Evolutionary conservation across 1,140 invertebrate genomes (phyloP), one percentile per base, ranked within the genome.

Genomic region (Nymphalis io): DNA sequence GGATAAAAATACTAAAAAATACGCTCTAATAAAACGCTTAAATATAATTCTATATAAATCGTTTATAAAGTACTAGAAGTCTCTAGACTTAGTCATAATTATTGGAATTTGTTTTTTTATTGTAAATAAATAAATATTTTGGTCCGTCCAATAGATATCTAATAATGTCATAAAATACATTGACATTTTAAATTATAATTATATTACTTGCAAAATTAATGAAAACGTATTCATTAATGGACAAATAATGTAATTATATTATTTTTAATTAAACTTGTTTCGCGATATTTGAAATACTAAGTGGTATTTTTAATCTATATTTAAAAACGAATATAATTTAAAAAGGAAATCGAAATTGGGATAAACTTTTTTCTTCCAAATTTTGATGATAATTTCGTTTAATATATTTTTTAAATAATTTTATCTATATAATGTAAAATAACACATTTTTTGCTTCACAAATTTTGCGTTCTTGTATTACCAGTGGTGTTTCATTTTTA

Each of bases 391-490:
- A n/a, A n/a, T n/a, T n/a, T n/a, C n/a, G n/a, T n/a, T n/a, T n/a
- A n/a, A 33, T 4, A 1, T 33, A 3, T 5, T 48, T 48, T 48
- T 48, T 42, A 13, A 2, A 15, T 42, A 42, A 16, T n/a, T 48
- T 3, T 48, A 33, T 33, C 27, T 33, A 8, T 33, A 33, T 8
- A 33, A 33, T 5, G 27, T 33, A 33, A 55, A 55, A 76, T 83
- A 87, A 84, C 73, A 72, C 77, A 63, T 63, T 38, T 55, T 51
- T 11, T 63, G 21, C n/a, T 15, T 39, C 51, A 38, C 23, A 63
- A 53, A 62, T 38, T 53, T 44, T 61, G 60, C 44, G 21, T 55
- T 46, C 13, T 12, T 13, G 27, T 23, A 61, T 12, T 18, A 46
- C 66, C 68, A 67, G 62, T 74, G 68, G 58, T 65, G 39, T 64